Percentiles rank a stretch among this genome's conserved stretches.
Evolutionary conservation across 2,888 invertebrate genomes (phyloP).

Genomic region (Drosophila nr. perissopoda): DNA sequence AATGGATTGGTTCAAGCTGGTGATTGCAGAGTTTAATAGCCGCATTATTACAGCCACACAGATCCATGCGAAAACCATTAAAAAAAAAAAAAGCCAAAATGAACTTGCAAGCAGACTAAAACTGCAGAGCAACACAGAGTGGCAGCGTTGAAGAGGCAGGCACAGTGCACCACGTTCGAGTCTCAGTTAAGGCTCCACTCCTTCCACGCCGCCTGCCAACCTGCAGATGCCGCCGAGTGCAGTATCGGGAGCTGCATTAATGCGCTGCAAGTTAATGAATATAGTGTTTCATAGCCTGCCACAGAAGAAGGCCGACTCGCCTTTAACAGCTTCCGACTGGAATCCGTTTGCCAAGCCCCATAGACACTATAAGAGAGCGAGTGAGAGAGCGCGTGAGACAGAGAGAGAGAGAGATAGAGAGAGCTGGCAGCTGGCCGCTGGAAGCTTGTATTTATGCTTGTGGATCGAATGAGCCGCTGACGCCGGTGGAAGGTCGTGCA

Average conservation of each 20-base stretch:
- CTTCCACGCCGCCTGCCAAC: constrained; percentile 8
- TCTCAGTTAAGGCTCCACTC: constrained; percentile 40
- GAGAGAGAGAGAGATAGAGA: background rate
- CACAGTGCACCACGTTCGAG: constrained; percentile 36
- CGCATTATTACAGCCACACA: constrained; percentile 78
- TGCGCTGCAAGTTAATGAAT: constrained; percentile 83
- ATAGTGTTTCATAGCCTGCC: constrained; percentile 82
- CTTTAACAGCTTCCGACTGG: constrained; percentile 83
- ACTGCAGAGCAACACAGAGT: constrained; percentile 4
- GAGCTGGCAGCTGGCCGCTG: constrained; percentile 10
- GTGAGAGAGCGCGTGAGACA: background rate
- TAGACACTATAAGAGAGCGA: background rate
- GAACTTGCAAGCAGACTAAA: constrained; percentile 39
- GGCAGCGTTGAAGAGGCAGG: constrained; percentile 11
- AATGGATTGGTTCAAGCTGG: constrained; percentile 79
- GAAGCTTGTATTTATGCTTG: constrained; percentile 36
- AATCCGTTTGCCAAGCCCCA: constrained; percentile 75
- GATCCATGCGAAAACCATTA: constrained; percentile 70
- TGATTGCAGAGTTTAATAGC: constrained; percentile 78
- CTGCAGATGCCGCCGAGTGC: constrained; percentile 7
- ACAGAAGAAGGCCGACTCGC: constrained; percentile 75
- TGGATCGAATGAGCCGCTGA: constrained; percentile 37
- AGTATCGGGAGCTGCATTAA: constrained; percentile 64
- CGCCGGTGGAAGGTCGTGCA: constrained; percentile 65
- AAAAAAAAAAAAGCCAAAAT: constrained; percentile 24